Conservation (phyloP, 2,113 vertebrate genomes). For the Melospiza georgiana region DNA sequence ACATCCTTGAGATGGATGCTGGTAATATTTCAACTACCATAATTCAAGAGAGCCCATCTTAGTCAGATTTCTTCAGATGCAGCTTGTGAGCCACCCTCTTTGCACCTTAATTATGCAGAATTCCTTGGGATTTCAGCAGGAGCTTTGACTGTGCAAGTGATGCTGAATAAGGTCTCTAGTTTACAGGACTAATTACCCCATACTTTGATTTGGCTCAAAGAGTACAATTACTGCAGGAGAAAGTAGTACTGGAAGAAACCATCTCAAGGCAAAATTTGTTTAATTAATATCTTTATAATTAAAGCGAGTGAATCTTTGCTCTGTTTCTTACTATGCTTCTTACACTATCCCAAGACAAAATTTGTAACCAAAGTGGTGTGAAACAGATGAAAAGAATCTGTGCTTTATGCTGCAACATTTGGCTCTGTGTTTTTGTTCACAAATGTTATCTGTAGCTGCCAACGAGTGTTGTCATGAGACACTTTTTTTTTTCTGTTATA, state of each 20-base stretch:
- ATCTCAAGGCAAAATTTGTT: conserved; percentile 28
- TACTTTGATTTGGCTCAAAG: neutral
- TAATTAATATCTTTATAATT: conserved; percentile 26
- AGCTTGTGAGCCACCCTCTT: neutral
- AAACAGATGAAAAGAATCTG: neutral
- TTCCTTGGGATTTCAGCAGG: neutral
- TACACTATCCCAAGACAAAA: neutral
- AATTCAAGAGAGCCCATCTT: neutral
- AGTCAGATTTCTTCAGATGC: neutral
- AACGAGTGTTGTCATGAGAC: neutral
- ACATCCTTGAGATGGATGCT: neutral
- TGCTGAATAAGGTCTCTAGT: neutral
- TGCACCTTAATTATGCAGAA: neutral
- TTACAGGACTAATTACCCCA: neutral
- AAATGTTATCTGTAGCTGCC: neutral
- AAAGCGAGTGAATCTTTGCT: neutral
- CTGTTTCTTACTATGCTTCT: neutral
- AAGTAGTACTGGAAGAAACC: neutral
- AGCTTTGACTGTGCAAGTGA: neutral
- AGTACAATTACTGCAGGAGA: neutral
- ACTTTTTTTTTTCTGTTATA: neutral
- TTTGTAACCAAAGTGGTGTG: neutral
- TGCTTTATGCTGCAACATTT: neutral
- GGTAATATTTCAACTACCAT: neutral
- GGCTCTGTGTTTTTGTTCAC: neutral